A percentile compares a stretch with the other conserved stretches of the same genome.
Conservation (phyloP, 2,797 vertebrate genomes). For the Myotis myotis region DNA sequence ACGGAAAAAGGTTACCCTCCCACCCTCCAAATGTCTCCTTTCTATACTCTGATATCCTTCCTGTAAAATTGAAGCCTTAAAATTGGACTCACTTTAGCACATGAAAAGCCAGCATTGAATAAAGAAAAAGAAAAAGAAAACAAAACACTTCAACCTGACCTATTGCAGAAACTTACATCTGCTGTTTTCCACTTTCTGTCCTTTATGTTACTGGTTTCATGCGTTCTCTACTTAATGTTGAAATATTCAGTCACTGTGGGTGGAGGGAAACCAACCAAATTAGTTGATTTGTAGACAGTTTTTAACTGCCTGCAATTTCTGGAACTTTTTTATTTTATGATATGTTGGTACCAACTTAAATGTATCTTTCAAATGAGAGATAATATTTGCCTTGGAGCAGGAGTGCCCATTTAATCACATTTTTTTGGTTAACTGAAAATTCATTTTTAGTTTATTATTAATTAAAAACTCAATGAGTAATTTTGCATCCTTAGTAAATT, state of each 20-base stretch:
- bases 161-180: background rate
- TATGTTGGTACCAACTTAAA: constrained; percentile 13
- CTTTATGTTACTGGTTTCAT: background rate
- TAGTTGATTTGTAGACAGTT: background rate
- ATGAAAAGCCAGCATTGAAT: constrained; percentile 26
- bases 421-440: constrained; percentile 47
- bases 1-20: constrained; percentile 35
- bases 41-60: constrained; percentile 44
- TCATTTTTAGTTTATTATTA: constrained; percentile 26
- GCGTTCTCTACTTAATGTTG: background rate
- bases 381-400: background rate
- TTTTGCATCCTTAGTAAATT: constrained; percentile 40
- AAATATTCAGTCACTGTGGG: constrained; percentile 13
- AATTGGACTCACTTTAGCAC: constrained; percentile 44
- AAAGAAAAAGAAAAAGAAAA: background rate
- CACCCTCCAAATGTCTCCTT: constrained; percentile 38
- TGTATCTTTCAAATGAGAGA: background rate
- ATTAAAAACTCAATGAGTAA: constrained; percentile 13
- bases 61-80: constrained; percentile 60
- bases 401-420: constrained; percentile 27
- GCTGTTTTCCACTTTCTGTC: background rate
- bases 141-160: constrained; percentile 35
- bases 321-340: background rate
- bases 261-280: background rate
- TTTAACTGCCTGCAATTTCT: background rate